Base-by-base conservation (phyloP, 2,113 vertebrate species). In the Brachyhypopomus occidentalis region DNA sequence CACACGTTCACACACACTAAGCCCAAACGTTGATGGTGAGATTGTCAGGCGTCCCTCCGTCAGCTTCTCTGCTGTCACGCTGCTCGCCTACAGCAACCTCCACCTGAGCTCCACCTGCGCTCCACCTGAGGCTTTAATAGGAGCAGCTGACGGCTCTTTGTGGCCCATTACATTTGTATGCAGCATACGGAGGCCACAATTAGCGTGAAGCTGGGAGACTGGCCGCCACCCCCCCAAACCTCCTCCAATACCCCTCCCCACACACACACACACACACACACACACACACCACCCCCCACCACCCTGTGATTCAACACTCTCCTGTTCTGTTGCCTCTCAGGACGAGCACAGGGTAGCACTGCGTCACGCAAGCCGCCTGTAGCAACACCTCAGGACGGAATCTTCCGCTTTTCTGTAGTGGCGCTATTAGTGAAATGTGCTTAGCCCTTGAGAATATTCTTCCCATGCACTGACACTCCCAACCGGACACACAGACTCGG, bases 81-180 rank as follows among this genome's bases (percentile, higher is more conserved):
- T 75, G 27, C 55, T 63, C 25, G 36, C 11, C 22, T 56, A 41
- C 25, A 38, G 41, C n/a, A 62, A 52, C 25, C 74, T 64, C 82
- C 78, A 81, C 81, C 83, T 73, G 83, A 82, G 73, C 30, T 30
- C 30, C 30, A 30, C 30, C 30, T 30, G 30, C 1, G 30, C 30
- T 30, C 30, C 78, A 81, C 81, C 83, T 73, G 83, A 82, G 73
- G 41, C 72, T 76, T 82, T 84, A 84, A 83, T 84, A 66, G 71
- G 19, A 80, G 45, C 69, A 56, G 66, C 71, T 74, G 64, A 76
- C 78, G 79, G 52, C 72, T 78, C 70, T 59, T 75, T 73, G 81
- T 84, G 84, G 56, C 77, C 72, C 83, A 66, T 84, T 86, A 84
- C 83, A 80, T 80, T 82, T 79, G 73, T 55, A 74, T 83, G 69